phyloP scores from a whole-genome alignment of 1,140 invertebrate genomes.

The Eumeta japonica region DNA sequence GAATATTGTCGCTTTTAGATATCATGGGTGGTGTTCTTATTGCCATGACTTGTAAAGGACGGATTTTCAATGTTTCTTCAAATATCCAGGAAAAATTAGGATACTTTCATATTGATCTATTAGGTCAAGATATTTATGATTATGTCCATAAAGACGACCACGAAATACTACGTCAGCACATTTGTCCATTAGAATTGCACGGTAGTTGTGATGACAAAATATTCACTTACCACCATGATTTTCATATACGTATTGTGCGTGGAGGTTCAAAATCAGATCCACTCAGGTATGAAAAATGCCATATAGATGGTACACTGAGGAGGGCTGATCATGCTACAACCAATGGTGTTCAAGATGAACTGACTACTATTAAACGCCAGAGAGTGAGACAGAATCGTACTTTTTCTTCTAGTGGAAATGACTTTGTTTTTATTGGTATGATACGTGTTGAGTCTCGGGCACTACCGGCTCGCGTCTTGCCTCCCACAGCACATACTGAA shows the following conservation, averaged over 20 bases:
- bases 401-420: constrained; percentile 59
- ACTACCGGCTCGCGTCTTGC: constrained; percentile 68
- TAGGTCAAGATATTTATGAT: constrained; percentile 82
- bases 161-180: constrained; percentile 69
- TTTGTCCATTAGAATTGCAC: constrained; percentile 61
- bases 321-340: constrained; percentile 56
- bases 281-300: constrained; percentile 70
- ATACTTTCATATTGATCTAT: constrained; percentile 80
- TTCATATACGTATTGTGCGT: constrained; percentile 62
- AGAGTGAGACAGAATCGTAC: constrained; percentile 53
- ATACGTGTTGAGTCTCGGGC: constrained; percentile 67
- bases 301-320: constrained; percentile 59
- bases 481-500: constrained; percentile 70
- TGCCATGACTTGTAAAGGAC: constrained; percentile 76
- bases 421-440: constrained; percentile 68
- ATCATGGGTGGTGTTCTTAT: constrained; percentile 74
- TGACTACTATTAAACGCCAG: constrained; percentile 53
- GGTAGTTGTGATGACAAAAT: constrained; percentile 26
- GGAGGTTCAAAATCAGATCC: constrained; percentile 68
- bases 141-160: constrained; percentile 80
- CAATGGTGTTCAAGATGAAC: constrained; percentile 48
- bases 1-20: constrained; percentile 56
- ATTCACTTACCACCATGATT: constrained; percentile 54
- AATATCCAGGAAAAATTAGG: constrained; percentile 83
- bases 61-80: constrained; percentile 83